Conservation (phyloP, 1,140 invertebrate genomes). For the Anastrepha ludens region DNA sequence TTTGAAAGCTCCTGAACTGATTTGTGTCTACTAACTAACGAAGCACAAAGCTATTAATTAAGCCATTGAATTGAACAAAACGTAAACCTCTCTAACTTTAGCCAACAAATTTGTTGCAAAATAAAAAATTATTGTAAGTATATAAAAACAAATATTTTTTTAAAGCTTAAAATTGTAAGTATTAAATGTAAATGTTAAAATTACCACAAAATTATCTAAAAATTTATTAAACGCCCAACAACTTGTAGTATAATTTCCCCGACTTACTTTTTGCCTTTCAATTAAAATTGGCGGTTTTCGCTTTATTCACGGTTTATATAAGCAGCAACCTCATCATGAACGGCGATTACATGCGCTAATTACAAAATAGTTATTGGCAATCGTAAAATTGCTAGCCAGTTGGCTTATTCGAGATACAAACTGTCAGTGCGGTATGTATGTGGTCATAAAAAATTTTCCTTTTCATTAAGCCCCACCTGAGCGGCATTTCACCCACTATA, state of each 20-base stretch:
- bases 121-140: too few relatives aligned
- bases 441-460: not conserved
- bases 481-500: not conserved
- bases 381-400: not conserved
- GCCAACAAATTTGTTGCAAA: too few relatives aligned
- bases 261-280: not conserved
- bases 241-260: not conserved
- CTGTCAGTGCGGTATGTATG: not conserved
- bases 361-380: constrained; percentile 49
- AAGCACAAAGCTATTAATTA: too few relatives aligned
- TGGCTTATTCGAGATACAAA: not conserved
- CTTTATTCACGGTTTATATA: constrained; percentile 2
- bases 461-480: not conserved
- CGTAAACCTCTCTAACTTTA: too few relatives aligned
- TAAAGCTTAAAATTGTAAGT: too few relatives aligned
- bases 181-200: too few relatives aligned
- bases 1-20: too few relatives aligned
- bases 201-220: not conserved
- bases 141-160: too few relatives aligned
- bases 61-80: too few relatives aligned
- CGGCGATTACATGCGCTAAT: constrained; percentile 34
- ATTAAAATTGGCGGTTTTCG: not conserved
- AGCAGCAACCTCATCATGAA: not conserved
- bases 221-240: not conserved
- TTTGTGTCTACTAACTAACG: too few relatives aligned